A percentile compares a stretch with the other conserved stretches of the same genome.
Evolutionary conservation across 1,140 invertebrate species (phyloP).

Genomic region (Temnothorax nylanderi): DNA sequence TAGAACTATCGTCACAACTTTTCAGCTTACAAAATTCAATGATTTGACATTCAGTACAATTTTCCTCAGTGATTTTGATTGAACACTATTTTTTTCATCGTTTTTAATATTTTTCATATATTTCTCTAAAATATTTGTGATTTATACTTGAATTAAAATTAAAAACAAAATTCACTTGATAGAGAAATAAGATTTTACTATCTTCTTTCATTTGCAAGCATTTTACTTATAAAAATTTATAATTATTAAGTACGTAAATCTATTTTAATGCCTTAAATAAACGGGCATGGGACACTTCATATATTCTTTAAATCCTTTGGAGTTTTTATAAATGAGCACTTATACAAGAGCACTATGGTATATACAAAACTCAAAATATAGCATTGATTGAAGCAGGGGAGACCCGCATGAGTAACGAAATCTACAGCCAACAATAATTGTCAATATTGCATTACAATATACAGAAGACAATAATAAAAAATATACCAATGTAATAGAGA

Average conservation of each 20-base stretch:
- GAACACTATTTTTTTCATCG: neutral
- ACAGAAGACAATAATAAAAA: constrained; percentile 25
- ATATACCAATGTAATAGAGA: constrained; percentile 18
- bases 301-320: neutral
- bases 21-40: constrained; percentile 15
- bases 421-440: constrained; percentile 48
- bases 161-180: neutral
- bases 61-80: neutral
- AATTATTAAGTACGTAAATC: neutral
- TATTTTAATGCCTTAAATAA: neutral
- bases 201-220: neutral
- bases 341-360: neutral
- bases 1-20: neutral
- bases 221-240: neutral
- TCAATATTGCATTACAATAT: constrained; percentile 48
- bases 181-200: neutral
- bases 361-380: neutral
- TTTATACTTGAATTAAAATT: constrained; percentile 8
- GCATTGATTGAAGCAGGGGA: constrained; percentile 7
- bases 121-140: neutral
- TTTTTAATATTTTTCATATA: neutral
- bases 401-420: constrained; percentile 46
- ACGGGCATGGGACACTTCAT: neutral
- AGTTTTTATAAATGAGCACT: neutral
- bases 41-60: neutral